A percentile compares a stretch with the other conserved stretches of the same genome.
These are phyloP conservation scores for Polietes domitor DNA, from an alignment of 2,888 invertebrate species.

Conservation along the genomic window DNA sequence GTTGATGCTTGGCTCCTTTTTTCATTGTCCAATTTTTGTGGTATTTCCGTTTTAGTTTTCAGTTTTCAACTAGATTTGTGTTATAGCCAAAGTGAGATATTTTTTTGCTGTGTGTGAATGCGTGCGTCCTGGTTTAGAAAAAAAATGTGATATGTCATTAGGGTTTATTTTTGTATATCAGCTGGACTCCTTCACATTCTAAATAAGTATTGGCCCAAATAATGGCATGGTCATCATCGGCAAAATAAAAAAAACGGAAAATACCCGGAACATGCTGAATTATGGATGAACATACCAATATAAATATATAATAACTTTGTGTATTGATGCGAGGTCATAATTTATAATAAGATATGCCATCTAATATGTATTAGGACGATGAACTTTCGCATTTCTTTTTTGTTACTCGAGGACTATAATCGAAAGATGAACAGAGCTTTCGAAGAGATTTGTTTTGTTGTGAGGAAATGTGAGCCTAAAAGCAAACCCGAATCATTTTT, in stretches of 20 bases:
- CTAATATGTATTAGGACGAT: background rate
- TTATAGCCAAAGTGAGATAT: background rate
- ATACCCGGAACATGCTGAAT: background rate
- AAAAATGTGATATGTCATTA: constrained; percentile 34
- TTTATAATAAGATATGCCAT: background rate
- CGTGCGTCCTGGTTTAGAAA: background rate
- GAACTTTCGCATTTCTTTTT: background rate
- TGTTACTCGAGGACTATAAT: background rate
- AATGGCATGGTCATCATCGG: constrained; percentile 17
- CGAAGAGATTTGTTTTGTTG: background rate
- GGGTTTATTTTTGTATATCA: background rate
- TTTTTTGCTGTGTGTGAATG: background rate
- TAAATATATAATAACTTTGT: background rate
- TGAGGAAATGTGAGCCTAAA: too few relatives aligned
- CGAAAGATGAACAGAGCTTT: background rate
- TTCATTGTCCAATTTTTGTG: background rate
- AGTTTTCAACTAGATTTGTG: constrained; percentile 12
- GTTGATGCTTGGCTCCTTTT: constrained; percentile 1
- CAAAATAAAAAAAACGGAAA: background rate
- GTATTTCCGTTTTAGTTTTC: constrained; percentile 24
- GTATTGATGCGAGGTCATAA: background rate
- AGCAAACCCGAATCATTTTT: too few relatives aligned
- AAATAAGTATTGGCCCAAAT: constrained; percentile 17
- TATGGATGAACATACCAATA: background rate
- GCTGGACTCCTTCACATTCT: background rate